Conservation (phyloP, 2,888 invertebrate species). For the Lingula anatina region DNA sequence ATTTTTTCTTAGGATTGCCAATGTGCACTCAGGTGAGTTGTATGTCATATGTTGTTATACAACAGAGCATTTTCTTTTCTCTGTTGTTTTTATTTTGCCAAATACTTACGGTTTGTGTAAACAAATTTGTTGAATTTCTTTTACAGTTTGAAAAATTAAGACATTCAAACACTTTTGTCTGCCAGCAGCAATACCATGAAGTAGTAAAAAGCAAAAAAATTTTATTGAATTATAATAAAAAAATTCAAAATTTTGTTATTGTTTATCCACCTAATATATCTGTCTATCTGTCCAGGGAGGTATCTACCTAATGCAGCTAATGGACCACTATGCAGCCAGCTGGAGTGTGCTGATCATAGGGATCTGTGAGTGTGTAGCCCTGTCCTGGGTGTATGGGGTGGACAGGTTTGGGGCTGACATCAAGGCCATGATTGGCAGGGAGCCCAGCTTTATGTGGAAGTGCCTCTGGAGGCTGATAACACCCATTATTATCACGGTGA, state of each 20-base stretch:
- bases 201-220: no score
- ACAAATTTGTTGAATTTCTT: no score
- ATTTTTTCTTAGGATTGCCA: slow-evolving; percentile 49
- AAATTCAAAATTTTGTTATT: background rate
- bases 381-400: slow-evolving; percentile 56
- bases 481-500: slow-evolving; percentile 68
- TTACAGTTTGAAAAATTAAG: no score
- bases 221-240: no score
- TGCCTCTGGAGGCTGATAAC: slow-evolving; percentile 67
- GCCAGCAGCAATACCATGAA: no score
- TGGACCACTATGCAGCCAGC: slow-evolving; percentile 56
- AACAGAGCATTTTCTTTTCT: background rate
- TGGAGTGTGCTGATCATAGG: slow-evolving; percentile 57
- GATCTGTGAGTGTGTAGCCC: slow-evolving; percentile 58
- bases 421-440: slow-evolving; percentile 60
- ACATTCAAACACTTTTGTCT: no score
- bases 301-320: slow-evolving; percentile 55
- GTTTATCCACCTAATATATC: no score
- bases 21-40: slow-evolving; percentile 34
- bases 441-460: slow-evolving; percentile 66
- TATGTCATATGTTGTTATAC: no score
- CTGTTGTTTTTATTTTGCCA: background rate
- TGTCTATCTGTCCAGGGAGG: slow-evolving; percentile 38
- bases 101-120: background rate
- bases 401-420: slow-evolving; percentile 56